Evolutionary conservation across 2,797 vertebrate species (phyloP), one percentile per base, ranked within the genome.

Genomic region (Microcaecilia unicolor): DNA sequence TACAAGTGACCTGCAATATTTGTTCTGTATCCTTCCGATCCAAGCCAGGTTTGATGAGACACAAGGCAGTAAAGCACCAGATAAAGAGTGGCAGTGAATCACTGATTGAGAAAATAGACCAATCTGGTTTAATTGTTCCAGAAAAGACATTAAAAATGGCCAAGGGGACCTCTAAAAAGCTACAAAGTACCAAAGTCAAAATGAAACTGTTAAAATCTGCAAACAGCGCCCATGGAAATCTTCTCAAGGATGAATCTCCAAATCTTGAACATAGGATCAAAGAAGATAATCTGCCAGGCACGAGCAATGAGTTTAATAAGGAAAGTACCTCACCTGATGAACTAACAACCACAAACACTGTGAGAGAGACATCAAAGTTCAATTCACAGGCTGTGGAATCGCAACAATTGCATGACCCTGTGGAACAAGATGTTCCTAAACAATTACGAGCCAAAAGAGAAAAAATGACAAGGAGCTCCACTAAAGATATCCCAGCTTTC

Each of bases 31-130:
- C 82, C 57, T 98, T 97, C 58, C 78, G 86, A 29, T 94, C 93
- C 15, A 64, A 87, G 51, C 89, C 89, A 0, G 96, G 95, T 28
- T 77, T 98, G 63, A 93, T 87, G 58, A 86, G 92, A 64, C 95
- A 98, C 63, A 91, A 89, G 69, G 90, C 92, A 48, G 85, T 93
- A 74, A 98, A 97, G 43, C 94, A 98, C 44, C 75, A 73, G 40
- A 58, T 72, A 22, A 81, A 56, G 51, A 54, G 58, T 2, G 29
- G 81, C 5, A 58, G 74, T 10, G 12, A 58, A 7, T 5, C 34
- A 12, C 51, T 41, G n/a, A n/a, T n/a, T n/a, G n/a, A n/a, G n/a
- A n/a, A n/a, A 21, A 18, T 29, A 3, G 28, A 34, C 17, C 66
- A 33, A 25, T 7, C 31, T 18, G 10, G 31, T 8, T 10, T 16